These are phyloP conservation scores for Eira barbara DNA, from an alignment of 2,113 vertebrate genomes.

Conservation along the genomic window DNA sequence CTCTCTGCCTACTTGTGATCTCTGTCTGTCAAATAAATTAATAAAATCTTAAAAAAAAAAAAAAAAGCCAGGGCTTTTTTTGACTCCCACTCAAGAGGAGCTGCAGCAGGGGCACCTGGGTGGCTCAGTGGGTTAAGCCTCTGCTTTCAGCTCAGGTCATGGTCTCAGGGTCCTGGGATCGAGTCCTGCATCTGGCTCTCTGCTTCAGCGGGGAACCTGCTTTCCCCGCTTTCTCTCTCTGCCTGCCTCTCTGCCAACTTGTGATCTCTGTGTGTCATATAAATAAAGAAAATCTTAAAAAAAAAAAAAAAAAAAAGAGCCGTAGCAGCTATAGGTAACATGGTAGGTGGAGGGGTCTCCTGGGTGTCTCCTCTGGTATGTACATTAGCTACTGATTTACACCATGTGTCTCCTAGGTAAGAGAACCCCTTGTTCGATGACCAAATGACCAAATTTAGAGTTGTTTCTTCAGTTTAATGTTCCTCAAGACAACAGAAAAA, in stretches of 20 bases:
- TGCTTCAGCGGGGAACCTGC: too few relatives aligned
- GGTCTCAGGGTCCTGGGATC: too few relatives aligned
- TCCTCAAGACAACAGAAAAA: constrained; percentile 2
- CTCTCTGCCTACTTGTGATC: too few relatives aligned
- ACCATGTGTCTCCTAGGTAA: not conserved
- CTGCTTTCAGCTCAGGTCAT: too few relatives aligned
- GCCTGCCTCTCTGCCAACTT: too few relatives aligned
- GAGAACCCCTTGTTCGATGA: constrained; percentile 29
- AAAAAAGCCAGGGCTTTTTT: not conserved
- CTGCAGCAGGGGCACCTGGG: not conserved
- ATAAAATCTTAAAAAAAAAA: too few relatives aligned
- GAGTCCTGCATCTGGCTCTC: too few relatives aligned
- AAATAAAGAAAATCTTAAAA: too few relatives aligned
- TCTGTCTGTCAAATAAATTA: too few relatives aligned
- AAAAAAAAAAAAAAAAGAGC: not conserved
- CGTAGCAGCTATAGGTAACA: not conserved
- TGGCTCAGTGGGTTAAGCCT: too few relatives aligned
- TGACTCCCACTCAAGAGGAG: not conserved
- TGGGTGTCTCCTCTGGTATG: not conserved
- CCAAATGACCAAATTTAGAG: constrained; percentile 37
- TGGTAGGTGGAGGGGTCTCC: not conserved
- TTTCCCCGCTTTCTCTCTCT: too few relatives aligned
- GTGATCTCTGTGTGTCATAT: too few relatives aligned
- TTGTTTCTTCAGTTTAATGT: constrained; percentile 7
- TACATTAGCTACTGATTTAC: constrained; percentile 47